phyloP scores from a whole-genome alignment of 2,797 vertebrate species.

The Apogon hyalosoma region DNA sequence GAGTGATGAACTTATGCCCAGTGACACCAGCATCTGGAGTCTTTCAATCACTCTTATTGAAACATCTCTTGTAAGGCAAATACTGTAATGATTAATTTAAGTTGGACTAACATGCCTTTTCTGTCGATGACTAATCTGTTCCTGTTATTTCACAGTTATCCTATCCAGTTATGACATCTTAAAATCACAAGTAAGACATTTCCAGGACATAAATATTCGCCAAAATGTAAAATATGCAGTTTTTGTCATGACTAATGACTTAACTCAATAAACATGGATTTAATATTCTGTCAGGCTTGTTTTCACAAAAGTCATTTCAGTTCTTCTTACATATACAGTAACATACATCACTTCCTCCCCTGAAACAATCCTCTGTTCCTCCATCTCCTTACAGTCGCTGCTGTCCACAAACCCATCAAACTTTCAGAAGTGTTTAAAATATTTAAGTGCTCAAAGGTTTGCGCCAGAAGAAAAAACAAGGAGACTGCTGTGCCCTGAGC shows the following conservation, averaged over 20 bases:
- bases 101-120: no score
- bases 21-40: background rate
- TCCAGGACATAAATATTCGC: no score
- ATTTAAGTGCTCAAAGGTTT: constrained; percentile 77
- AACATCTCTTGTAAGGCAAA: background rate
- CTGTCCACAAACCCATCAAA: constrained; percentile 71
- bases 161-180: no score
- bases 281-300: background rate
- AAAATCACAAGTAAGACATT: no score
- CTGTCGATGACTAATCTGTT: no score
- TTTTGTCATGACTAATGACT: no score
- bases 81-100: background rate
- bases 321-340: constrained; percentile 1
- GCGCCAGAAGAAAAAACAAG: constrained; percentile 65
- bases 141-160: no score
- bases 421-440: constrained; percentile 79
- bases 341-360: constrained; percentile 24
- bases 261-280: no score
- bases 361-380: constrained; percentile 38
- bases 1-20: constrained; percentile 1
- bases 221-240: no score
- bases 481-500: constrained; percentile 54
- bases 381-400: constrained; percentile 38
- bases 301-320: background rate
- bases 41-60: background rate